Percentiles rank a stretch among this genome's conserved stretches.
Evolutionary conservation across 2,888 invertebrate genomes (phyloP).

Genomic region (Spilarctia lutea): DNA sequence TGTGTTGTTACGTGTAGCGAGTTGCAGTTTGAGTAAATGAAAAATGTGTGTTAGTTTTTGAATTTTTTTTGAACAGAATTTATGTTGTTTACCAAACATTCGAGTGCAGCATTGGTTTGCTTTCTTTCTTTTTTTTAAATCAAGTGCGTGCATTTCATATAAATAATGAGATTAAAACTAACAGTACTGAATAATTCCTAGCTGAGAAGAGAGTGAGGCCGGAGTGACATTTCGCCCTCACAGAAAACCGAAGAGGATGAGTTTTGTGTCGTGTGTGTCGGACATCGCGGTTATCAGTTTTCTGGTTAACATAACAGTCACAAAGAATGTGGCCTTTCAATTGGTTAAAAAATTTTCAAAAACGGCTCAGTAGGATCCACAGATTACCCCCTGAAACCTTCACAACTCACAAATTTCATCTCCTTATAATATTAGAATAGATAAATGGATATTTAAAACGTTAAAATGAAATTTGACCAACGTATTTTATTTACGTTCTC

Average conservation of each 20-base stretch:
- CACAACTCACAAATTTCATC: too few species aligned
- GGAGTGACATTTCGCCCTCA: too few species aligned
- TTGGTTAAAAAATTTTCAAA: too few species aligned
- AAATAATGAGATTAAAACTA: background rate
- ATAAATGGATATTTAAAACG: conserved; percentile 41
- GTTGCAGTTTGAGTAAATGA: background rate
- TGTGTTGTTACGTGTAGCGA: background rate
- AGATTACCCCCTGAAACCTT: too few species aligned
- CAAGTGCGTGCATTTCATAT: background rate
- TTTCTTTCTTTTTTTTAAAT: background rate
- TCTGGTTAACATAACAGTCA: too few species aligned
- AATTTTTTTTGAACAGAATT: background rate
- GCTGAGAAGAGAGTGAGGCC: too few species aligned
- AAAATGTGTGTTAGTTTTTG: background rate
- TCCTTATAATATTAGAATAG: background rate
- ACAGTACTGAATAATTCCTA: background rate
- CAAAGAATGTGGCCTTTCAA: too few species aligned
- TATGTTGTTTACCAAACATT: background rate
- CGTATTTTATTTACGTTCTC: conserved; percentile 54
- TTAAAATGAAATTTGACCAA: conserved; percentile 37
- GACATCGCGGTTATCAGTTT: too few species aligned
- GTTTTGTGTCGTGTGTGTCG: too few species aligned
- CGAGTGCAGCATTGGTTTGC: background rate
- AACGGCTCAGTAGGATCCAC: too few species aligned
- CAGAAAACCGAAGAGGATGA: too few species aligned